Conservation (phyloP, 2,888 invertebrate genomes). For the Campopleginae sp. region DNA sequence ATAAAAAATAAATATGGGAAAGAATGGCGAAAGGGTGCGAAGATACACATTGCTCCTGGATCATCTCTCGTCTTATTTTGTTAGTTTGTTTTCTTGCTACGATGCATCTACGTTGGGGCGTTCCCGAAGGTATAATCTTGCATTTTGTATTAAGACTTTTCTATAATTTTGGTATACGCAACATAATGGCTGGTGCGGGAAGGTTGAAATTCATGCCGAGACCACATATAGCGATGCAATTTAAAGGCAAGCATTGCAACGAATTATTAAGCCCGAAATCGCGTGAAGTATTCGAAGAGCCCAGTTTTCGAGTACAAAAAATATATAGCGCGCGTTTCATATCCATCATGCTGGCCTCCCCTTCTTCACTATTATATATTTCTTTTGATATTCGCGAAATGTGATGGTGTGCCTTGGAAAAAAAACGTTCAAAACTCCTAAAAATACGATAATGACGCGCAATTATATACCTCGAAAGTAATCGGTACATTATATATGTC, state of each 20-base stretch:
- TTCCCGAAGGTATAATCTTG: conserved; percentile 60
- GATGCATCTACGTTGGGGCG: conserved; percentile 12
- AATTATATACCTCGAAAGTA: conserved; percentile 34
- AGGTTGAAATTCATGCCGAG: conserved; percentile 1
- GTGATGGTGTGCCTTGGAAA: conserved; percentile 10
- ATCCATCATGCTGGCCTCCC: conserved; percentile 24
- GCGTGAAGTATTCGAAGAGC: conserved; percentile 51
- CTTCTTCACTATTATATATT: conserved; percentile 20
- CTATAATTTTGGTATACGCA: conserved; percentile 70
- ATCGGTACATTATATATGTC: conserved; percentile 45
- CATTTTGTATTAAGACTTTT: conserved; percentile 62
- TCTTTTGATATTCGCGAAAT: conserved; percentile 54
- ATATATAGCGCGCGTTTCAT: not conserved
- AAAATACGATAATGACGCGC: conserved; percentile 35
- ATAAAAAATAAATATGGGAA: conserved; percentile 44
- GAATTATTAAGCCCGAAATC: conserved; percentile 59
- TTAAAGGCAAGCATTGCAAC: conserved; percentile 29
- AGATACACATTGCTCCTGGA: conserved; percentile 40
- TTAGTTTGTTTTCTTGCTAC: not conserved
- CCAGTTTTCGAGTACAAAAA: conserved; percentile 28
- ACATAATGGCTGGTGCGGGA: conserved; percentile 29
- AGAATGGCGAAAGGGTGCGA: conserved; percentile 30
- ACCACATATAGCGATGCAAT: not conserved
- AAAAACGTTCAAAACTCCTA: conserved; percentile 1
- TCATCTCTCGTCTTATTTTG: conserved; percentile 30